Evolutionary conservation across 2,888 invertebrate species (phyloP), one percentile per base, ranked within the genome.

Genomic region (Lasioglossum zephyrum): DNA sequence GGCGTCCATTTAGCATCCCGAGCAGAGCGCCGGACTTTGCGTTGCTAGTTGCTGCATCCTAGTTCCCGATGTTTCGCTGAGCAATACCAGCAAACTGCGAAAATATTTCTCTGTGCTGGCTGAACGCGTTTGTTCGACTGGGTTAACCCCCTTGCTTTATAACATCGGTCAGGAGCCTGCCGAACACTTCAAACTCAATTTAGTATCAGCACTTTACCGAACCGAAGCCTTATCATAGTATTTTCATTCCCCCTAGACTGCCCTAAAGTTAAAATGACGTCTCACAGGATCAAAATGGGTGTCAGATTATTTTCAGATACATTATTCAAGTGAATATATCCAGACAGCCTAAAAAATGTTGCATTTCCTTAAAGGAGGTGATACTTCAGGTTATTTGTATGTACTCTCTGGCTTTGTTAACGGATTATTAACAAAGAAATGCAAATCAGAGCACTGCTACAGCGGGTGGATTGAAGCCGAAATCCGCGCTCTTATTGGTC

Each of bases 1-100:
- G 77, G 18, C 49, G 44, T 63, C 87, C 83, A 87, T 83, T 39
- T 87, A 69, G 22, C 39, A 69, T 69, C 69, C 69, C 39, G 39
- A 9, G 69, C 69, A 39, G n/a, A 36, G 22, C 69, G 2, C 4
- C 39, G 69, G 22, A 69, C 39, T 69, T 69, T 39, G 36, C 39
- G 39, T 39, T 39, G 36, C 39, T 18, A 66, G 66, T 36, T 66
- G 36, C 66, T 39, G 31, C 36, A 22, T 39, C 31, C 66, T 36
- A 36, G 66, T 66, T 66, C 57, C 36, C 66, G 22, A 69, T 69
- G 69, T 69, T 69, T 39, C 36, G 26, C 31, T 0, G 63, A 31
- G 66, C 66, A 69, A 69, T 69, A 66, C 66, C 60, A 2, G 13
- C 31, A 5, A 8, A 63, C 63, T 31, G 16, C 22, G 69, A 69